A percentile compares a stretch with the other conserved stretches of the same genome.
These are phyloP conservation scores for Crematogaster levior DNA, from an alignment of 2,888 invertebrate species.

Conservation along the genomic window DNA sequence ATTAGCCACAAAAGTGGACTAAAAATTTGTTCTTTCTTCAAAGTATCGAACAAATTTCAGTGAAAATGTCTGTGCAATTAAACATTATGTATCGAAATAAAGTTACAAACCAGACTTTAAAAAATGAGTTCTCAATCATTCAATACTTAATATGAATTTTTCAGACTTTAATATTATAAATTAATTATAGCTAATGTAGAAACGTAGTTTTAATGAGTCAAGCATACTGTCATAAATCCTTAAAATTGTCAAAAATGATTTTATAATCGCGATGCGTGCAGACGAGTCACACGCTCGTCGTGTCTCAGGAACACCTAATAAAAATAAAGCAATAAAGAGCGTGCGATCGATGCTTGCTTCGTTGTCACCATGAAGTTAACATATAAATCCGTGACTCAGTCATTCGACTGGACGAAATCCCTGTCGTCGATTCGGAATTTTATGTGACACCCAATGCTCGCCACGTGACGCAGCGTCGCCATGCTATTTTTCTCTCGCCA, in stretches of 20 bases:
- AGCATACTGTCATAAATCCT: neutral
- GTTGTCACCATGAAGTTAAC: conserved; percentile 2
- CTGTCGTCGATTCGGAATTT: conserved; percentile 9
- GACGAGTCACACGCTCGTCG: neutral
- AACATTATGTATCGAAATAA: neutral
- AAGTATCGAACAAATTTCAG: neutral
- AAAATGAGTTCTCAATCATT: neutral
- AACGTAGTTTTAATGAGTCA: neutral
- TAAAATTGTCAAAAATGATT: neutral
- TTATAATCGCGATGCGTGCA: neutral
- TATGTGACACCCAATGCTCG: neutral
- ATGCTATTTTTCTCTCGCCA: conserved; percentile 43
- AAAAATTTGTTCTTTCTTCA: neutral
- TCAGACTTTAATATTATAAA: neutral
- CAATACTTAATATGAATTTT: neutral
- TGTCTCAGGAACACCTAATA: neutral
- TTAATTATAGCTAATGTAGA: neutral
- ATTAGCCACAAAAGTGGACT: neutral
- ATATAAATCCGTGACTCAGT: neutral
- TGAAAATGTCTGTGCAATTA: neutral
- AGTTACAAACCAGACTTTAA: neutral
- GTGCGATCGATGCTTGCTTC: neutral
- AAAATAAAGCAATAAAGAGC: conserved; percentile 18
- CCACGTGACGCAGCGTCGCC: neutral
- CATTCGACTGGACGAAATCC: conserved; percentile 10